Evolutionary conservation across 2,888 invertebrate genomes (phyloP).

Genomic region (Drosophila kambysellisi): DNA sequence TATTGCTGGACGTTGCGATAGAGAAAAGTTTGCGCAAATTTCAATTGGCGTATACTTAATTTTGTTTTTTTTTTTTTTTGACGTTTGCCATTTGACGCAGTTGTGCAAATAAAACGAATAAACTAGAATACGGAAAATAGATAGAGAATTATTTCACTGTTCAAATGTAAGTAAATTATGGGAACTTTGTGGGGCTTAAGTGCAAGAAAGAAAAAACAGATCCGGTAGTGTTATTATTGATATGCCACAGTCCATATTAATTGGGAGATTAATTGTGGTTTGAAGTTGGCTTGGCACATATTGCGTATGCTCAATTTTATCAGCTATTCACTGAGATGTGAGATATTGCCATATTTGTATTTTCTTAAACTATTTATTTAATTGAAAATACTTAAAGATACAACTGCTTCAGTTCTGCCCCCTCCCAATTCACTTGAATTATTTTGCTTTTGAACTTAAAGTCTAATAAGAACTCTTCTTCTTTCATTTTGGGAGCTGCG

Average conservation of each 20-base stretch:
- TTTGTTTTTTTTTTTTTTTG: conserved; percentile 1
- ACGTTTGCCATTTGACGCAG: conserved; percentile 6
- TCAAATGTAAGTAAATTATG: conserved; percentile 2
- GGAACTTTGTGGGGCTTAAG: background rate
- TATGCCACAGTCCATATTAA: background rate
- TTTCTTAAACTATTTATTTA: background rate
- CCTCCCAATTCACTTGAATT: background rate
- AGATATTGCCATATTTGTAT: background rate
- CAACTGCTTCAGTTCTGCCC: background rate
- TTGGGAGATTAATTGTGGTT: background rate
- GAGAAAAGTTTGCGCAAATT: conserved; percentile 8
- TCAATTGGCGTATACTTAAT: conserved; percentile 43
- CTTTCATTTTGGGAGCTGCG: conserved; percentile 22
- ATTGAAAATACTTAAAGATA: background rate
- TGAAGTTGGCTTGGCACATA: background rate
- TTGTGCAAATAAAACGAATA: conserved; percentile 33
- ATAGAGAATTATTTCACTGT: background rate
- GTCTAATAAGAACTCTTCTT: background rate
- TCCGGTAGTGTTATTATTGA: background rate
- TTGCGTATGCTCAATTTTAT: conserved; percentile 6
- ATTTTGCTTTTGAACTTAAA: conserved; percentile 2
- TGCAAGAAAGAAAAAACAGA: background rate
- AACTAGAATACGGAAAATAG: background rate
- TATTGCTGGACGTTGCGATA: conserved; percentile 30
- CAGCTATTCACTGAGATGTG: background rate